phyloP scores from a whole-genome alignment of 2,888 invertebrate genomes.

The Aphelenchoides bicaudatus region DNA sequence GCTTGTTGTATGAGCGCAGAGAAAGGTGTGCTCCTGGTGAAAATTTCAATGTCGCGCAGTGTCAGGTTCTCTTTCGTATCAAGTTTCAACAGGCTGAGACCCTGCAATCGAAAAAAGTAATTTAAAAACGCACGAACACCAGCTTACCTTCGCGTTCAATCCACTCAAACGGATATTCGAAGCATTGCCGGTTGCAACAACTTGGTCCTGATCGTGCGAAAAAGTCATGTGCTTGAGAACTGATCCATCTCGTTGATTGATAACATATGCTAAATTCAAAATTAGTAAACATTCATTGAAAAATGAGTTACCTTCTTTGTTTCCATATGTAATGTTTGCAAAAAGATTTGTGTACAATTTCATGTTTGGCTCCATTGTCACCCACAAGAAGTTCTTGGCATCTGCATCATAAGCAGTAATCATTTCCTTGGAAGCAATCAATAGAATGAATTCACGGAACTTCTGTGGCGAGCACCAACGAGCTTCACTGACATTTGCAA shows the following conservation, averaged over 20 bases:
- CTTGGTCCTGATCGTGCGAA: constrained; percentile 15
- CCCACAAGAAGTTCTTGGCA: constrained; percentile 22
- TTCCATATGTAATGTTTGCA: constrained; percentile 19
- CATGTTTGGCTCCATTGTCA: constrained; percentile 14
- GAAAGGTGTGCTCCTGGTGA: constrained; percentile 14
- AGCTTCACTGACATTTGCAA: constrained; percentile 20
- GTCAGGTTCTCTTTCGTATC: constrained; percentile 21
- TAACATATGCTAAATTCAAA: constrained; percentile 14
- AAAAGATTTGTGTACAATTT: constrained; percentile 18
- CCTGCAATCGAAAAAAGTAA: constrained; percentile 19
- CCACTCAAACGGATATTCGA: constrained; percentile 23
- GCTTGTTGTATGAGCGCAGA: constrained; percentile 18
- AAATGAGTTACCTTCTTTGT: constrained; percentile 13
- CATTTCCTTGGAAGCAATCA: constrained; percentile 16
- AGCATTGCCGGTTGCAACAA: constrained; percentile 20
- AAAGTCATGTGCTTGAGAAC: constrained; percentile 16
- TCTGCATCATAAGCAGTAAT: constrained; percentile 21
- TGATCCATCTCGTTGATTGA: constrained; percentile 18
- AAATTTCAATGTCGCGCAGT: constrained; percentile 15
- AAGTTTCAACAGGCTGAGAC: constrained; percentile 20
- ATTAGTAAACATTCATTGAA: constrained; percentile 13
- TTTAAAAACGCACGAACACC: neutral
- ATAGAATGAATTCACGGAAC: neutral
- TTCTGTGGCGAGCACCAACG: constrained; percentile 19
- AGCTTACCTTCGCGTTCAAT: constrained; percentile 18